These are phyloP conservation scores for Antigone vipio DNA, from an alignment of 2,113 vertebrate species.

Conservation along the genomic window DNA sequence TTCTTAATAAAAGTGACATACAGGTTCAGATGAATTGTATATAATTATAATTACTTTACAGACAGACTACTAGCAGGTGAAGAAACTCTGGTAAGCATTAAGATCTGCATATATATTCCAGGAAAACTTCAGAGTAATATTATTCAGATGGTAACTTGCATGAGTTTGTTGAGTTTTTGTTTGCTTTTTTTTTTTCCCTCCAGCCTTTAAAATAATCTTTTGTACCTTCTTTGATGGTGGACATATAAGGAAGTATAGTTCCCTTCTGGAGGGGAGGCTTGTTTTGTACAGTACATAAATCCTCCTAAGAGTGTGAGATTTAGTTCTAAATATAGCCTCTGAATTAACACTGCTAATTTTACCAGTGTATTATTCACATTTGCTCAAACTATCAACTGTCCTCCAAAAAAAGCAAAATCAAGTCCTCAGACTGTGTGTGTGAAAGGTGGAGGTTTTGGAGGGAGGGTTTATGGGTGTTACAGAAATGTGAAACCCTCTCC, in stretches of 20 bases:
- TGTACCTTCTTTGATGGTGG: neutral
- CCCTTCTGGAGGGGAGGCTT: neutral
- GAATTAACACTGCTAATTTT: neutral
- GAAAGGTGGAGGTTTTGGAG: neutral
- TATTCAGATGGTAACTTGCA: neutral
- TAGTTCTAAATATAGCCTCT: neutral
- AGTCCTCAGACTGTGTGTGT: neutral
- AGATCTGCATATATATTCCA: neutral
- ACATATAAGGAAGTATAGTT: neutral
- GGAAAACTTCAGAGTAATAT: neutral
- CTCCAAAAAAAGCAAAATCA: neutral
- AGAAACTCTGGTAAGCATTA: neutral
- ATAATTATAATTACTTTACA: neutral
- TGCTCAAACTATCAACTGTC: neutral
- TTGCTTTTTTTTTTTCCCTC: accelerated
- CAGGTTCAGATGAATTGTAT: neutral
- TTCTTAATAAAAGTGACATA: neutral
- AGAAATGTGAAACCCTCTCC: neutral
- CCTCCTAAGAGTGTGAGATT: neutral
- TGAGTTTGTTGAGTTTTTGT: neutral
- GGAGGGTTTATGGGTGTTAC: neutral
- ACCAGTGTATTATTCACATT: neutral
- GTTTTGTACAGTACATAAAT: neutral
- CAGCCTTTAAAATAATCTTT: neutral
- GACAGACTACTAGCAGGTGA: neutral